Conservation (phyloP, 2,797 vertebrate species). For the Melanotaenia trifasciata region DNA sequence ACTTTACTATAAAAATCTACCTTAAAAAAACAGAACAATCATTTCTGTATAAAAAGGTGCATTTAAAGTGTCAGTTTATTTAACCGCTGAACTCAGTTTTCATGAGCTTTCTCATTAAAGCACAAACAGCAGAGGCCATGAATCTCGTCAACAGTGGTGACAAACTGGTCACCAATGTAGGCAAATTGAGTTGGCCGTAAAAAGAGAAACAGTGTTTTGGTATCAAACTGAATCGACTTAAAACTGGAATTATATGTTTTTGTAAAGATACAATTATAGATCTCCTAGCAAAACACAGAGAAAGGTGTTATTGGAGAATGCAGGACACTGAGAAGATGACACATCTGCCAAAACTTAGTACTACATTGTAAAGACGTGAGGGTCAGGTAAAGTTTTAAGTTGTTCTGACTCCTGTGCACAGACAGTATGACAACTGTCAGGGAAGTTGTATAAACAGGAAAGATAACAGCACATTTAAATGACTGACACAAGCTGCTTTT, state of each 20-base stretch:
- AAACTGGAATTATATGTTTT: not conserved
- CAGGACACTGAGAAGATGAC: not conserved
- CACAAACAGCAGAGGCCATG: constrained; percentile 13
- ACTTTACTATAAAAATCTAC: constrained; percentile 33
- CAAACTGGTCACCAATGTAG: constrained; percentile 1
- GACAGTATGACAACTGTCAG: not conserved
- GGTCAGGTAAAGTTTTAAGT: not conserved
- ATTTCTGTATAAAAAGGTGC: constrained; percentile 20
- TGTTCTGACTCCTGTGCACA: not conserved
- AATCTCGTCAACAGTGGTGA: not conserved
- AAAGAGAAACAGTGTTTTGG: not conserved
- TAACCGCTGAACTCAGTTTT: constrained; percentile 19
- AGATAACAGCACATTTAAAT: not conserved
- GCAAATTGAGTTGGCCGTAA: not conserved
- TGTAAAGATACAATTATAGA: constrained; percentile 1
- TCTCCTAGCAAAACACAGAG: not conserved
- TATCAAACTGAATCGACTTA: not conserved
- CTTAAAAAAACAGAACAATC: constrained; percentile 16
- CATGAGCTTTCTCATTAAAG: constrained; percentile 23
- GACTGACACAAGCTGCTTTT: too few species aligned
- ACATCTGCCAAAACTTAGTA: not conserved
- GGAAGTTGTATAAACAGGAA: not conserved
- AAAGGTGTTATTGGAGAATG: not conserved
- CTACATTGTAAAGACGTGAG: not conserved
- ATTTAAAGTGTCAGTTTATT: constrained; percentile 33